Base-by-base conservation (phyloP, 2,888 invertebrate genomes). In the Hypena proboscidalis region DNA sequence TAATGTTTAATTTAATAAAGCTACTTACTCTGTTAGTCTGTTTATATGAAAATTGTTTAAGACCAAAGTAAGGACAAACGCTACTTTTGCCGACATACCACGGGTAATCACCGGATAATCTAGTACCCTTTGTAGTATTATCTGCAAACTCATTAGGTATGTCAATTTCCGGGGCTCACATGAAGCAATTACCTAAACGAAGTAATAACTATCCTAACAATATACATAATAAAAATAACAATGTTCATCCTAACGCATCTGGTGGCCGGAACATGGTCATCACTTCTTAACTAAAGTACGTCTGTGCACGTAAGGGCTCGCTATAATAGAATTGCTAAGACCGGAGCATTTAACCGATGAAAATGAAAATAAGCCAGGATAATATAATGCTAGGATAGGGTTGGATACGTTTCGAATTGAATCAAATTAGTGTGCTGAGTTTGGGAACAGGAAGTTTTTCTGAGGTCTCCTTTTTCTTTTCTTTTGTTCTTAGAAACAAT, bases 161-260 rank as follows among this genome's bases (percentile, higher is more conserved):
- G 11, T 11, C 35, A 29, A 27, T 33, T 51, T 57, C 21, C 21
- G 21, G 44, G 52, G 52, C 52, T 46, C 29, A 26, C 36, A 34
- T 42, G 36, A 58, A 46, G 53, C 46, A 58, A 52, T 47, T 59
- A 59, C 26, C 37, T 40, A 59, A 56, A 56, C 39, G 58, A 47
- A 59, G 34, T 36, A 23, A 39, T 35, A 43, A n/a, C n/a, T n/a
- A n/a, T n/a, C n/a, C n/a, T n/a, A n/a, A 40, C 31, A 44, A 47
- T 47, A 47, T 36, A 33, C 34, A 3, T 27, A 60, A 60, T 60
- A 33, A 49, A 45, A 55, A 42, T 42, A 54, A 55, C 42, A 55
- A 45, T 43, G 11, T 3, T 39, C 43, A 36, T 55, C 48, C 40
- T 45, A 40, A 47, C 51, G 39, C 47, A 60, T 60, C 57, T 60